phyloP scores from a whole-genome alignment of 2,113 vertebrate species.

The Alces alces region DNA sequence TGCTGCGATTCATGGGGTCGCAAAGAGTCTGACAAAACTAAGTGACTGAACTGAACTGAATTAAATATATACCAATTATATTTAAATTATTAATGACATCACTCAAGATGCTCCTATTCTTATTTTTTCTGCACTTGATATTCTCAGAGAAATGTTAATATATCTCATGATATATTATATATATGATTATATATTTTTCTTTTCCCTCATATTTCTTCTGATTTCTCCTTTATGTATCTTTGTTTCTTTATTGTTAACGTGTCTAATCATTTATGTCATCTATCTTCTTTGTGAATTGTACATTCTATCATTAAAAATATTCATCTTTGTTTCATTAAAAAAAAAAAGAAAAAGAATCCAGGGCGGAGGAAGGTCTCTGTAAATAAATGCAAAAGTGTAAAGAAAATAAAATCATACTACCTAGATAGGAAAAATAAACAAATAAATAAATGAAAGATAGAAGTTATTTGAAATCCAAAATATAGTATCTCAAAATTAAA shows the following conservation, averaged over 20 bases:
- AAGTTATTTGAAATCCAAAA: not conserved
- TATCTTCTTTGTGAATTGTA: not conserved
- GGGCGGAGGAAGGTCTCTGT: not conserved
- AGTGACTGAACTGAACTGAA: not conserved
- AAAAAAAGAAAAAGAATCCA: not conserved
- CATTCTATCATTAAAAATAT: not conserved
- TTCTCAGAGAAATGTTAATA: not conserved
- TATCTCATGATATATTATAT: not conserved
- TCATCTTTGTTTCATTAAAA: not conserved
- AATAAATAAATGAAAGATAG: not conserved
- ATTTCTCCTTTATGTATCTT: not conserved
- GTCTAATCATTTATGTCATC: not conserved
- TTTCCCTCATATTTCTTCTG: not conserved
- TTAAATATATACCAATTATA: not conserved
- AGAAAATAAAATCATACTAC: not conserved
- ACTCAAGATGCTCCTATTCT: not conserved
- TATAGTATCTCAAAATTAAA: not conserved
- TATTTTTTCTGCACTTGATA: not conserved
- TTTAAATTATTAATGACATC: not conserved
- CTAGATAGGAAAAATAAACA: not conserved
- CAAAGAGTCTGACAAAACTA: not conserved
- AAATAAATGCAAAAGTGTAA: not conserved
- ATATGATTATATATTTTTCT: not conserved
- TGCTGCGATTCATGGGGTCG: rapidly evolving
- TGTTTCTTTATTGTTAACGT: not conserved